These are phyloP conservation scores for Atlantisia rogersi DNA, from an alignment of 2,113 vertebrate species.

Conservation along the genomic window DNA sequence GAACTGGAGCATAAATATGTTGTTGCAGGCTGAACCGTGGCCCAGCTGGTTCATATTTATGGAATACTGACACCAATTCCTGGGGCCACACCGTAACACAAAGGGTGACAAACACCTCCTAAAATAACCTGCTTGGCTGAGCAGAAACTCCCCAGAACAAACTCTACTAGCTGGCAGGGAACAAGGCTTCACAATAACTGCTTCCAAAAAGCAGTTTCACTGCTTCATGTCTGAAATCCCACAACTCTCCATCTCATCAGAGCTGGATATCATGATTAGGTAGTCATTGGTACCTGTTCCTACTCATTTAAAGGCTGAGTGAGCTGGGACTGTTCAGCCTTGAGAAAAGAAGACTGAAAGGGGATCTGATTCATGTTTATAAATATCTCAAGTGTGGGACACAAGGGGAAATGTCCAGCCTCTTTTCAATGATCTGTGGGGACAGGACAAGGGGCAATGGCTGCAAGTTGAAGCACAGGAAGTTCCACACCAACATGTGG, in stretches of 20 bases:
- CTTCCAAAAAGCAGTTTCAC: background rate
- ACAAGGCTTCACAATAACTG: background rate
- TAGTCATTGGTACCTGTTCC: background rate
- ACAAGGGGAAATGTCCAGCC: too few relatives aligned
- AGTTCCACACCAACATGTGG: too few relatives aligned
- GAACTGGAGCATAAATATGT: background rate
- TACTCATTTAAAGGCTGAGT: background rate
- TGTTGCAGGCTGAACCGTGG: background rate
- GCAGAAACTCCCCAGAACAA: background rate
- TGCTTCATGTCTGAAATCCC: background rate
- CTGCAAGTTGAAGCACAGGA: too few relatives aligned
- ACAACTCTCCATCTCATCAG: background rate
- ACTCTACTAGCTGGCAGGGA: background rate
- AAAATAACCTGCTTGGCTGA: background rate
- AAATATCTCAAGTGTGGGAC: too few relatives aligned
- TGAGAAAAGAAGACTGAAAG: too few relatives aligned
- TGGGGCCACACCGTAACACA: accelerated
- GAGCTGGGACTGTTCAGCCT: too few relatives aligned
- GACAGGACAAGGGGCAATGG: too few relatives aligned
- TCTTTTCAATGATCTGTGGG: too few relatives aligned
- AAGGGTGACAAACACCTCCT: background rate
- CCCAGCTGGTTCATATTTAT: background rate
- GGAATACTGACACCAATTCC: background rate
- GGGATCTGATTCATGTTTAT: too few relatives aligned
- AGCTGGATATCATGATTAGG: background rate